These are phyloP conservation scores for Eristalis arbustorum DNA, from an alignment of 2,888 invertebrate genomes.

Conservation along the genomic window DNA sequence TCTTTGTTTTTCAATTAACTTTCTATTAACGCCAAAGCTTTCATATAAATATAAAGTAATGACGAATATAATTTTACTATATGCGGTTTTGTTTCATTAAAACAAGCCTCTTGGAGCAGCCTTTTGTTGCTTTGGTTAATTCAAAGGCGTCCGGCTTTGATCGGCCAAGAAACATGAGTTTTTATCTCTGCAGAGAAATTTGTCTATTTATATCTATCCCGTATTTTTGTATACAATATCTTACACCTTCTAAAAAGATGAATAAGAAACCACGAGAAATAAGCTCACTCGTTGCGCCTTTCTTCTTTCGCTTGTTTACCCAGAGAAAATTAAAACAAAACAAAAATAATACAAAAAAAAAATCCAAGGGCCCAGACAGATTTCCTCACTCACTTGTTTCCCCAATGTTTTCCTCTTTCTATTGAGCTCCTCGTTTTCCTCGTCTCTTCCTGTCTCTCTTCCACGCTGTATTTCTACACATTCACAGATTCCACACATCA, in stretches of 20 bases:
- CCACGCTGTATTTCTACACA: not conserved
- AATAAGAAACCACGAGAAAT: not conserved
- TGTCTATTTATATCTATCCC: not conserved
- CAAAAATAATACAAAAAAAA: slow-evolving; percentile 45
- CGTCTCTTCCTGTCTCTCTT: not conserved
- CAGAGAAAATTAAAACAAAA: slow-evolving; percentile 16
- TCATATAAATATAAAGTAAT: too few species aligned
- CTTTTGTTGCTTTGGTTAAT: not conserved
- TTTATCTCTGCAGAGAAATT: not conserved
- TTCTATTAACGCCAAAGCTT: too few species aligned
- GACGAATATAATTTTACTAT: too few species aligned
- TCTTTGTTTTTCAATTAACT: too few species aligned
- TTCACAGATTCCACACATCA: slow-evolving; percentile 4
- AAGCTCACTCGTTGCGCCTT: slow-evolving; percentile 13
- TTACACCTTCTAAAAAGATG: not conserved
- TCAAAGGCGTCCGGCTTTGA: not conserved
- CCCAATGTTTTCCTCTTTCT: not conserved
- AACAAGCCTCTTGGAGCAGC: not conserved
- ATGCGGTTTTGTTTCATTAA: too few species aligned
- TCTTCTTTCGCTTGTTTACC: slow-evolving; percentile 40
- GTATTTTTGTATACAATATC: not conserved
- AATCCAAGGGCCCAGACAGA: slow-evolving; percentile 57
- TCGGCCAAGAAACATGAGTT: not conserved
- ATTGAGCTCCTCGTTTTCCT: not conserved
- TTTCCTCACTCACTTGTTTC: slow-evolving; percentile 33